Evolutionary conservation across 2,797 vertebrate genomes (phyloP).

Genomic region (Varecia variegata): DNA sequence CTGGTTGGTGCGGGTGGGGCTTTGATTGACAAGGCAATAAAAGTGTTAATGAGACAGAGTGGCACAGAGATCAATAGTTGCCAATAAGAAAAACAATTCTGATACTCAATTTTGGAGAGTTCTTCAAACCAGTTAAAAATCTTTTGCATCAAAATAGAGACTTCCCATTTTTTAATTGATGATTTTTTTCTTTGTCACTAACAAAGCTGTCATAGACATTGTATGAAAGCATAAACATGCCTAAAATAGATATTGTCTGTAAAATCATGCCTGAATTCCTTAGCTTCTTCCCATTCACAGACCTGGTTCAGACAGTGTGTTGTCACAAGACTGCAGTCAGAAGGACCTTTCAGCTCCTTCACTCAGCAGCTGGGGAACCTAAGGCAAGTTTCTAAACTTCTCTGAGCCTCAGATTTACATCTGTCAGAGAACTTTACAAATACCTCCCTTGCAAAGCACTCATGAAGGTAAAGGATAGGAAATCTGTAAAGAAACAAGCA

Average conservation of each 20-base stretch:
- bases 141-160: conserved; percentile 75
- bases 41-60: conserved; percentile 87
- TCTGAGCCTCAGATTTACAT: neutral
- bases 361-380: neutral
- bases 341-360: neutral
- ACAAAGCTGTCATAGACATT: conserved; percentile 1
- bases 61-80: conserved; percentile 84
- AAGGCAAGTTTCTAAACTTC: neutral
- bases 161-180: conserved; percentile 79
- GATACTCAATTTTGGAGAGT: conserved; percentile 84
- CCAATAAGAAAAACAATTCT: conserved; percentile 87
- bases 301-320: neutral
- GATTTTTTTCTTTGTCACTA: conserved; percentile 60
- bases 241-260: neutral
- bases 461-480: neutral
- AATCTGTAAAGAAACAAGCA: conserved; percentile 8
- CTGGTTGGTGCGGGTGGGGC: conserved; percentile 78
- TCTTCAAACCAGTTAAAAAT: conserved; percentile 79
- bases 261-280: neutral
- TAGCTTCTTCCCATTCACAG: neutral
- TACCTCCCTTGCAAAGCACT: neutral
- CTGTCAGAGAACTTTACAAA: neutral
- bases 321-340: neutral
- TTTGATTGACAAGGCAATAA: conserved; percentile 88
- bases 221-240: neutral